Evolutionary conservation across 2,888 invertebrate genomes (phyloP).

Genomic region (Hypomecis punctinalis): DNA sequence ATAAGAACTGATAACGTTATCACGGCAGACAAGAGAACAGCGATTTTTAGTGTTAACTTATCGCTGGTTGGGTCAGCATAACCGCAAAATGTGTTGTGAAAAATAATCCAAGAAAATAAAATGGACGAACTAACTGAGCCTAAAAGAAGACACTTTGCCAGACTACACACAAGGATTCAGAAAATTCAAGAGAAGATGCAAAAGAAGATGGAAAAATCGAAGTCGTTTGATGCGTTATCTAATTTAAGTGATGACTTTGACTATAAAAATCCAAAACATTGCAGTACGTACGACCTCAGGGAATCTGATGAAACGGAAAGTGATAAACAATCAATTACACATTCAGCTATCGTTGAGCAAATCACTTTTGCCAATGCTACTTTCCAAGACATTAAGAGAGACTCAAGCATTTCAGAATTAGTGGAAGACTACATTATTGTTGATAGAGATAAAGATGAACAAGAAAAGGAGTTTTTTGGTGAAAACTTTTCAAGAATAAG

Average conservation of each 20-base stretch:
- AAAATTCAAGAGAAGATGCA: slow-evolving; percentile 75
- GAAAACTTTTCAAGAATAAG: slow-evolving; percentile 58
- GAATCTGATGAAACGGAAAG: slow-evolving; percentile 44
- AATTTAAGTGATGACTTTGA: slow-evolving; percentile 57
- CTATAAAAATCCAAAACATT: slow-evolving; percentile 51
- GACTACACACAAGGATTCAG: slow-evolving; percentile 70
- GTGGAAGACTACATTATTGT: slow-evolving; percentile 47
- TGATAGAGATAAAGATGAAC: slow-evolving; percentile 49
- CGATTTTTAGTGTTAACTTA: slow-evolving; percentile 52
- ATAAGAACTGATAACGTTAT: slow-evolving; percentile 69
- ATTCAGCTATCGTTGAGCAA: slow-evolving; percentile 55
- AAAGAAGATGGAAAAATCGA: slow-evolving; percentile 70
- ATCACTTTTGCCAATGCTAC: slow-evolving; percentile 50
- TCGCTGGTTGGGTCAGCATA: slow-evolving; percentile 34
- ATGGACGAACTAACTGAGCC: slow-evolving; percentile 45
- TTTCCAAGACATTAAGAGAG: slow-evolving; percentile 53
- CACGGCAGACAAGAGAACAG: slow-evolving; percentile 39
- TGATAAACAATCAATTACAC: slow-evolving; percentile 41
- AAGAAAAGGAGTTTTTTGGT: slow-evolving; percentile 53
- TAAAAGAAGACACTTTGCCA: slow-evolving; percentile 63
- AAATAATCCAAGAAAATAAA: slow-evolving; percentile 55
- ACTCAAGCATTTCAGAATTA: slow-evolving; percentile 55
- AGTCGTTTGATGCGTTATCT: slow-evolving; percentile 66
- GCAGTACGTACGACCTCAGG: slow-evolving; percentile 53
- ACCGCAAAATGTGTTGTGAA: slow-evolving; percentile 30